phyloP scores from a whole-genome alignment of 2,888 invertebrate genomes.

The Dynastes tityus region DNA sequence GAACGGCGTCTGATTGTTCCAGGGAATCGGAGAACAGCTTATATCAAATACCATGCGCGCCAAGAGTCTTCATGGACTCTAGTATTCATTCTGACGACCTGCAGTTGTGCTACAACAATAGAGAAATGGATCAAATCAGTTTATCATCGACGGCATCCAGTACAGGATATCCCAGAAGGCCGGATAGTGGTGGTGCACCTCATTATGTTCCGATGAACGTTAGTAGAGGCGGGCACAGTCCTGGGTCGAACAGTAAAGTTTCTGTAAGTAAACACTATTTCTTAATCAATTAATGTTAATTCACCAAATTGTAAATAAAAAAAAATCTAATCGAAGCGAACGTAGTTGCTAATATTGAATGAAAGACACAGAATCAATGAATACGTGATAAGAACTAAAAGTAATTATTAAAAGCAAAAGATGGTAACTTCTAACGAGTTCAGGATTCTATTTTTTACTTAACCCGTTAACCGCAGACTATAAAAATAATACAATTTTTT shows the following conservation, averaged over 20 bases:
- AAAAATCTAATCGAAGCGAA: no score
- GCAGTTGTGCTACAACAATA: conserved; percentile 69
- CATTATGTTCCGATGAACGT: conserved; percentile 76
- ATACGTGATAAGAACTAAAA: no score
- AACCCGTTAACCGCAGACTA: no score
- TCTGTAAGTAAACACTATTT: conserved; percentile 71
- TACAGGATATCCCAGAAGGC: conserved; percentile 72
- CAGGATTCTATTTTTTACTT: no score
- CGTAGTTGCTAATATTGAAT: no score
- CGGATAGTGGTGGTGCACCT: conserved; percentile 69
- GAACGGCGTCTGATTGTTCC: conserved; percentile 65
- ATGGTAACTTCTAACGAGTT: no score
- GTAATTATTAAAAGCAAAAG: no score
- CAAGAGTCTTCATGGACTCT: conserved; percentile 74
- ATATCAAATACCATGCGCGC: conserved; percentile 74
- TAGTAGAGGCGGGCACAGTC: conserved; percentile 71
- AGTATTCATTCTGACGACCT: conserved; percentile 75
- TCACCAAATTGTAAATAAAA: no score
- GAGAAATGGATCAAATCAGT: conserved; percentile 77
- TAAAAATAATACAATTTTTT: no score
- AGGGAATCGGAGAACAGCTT: conserved; percentile 76
- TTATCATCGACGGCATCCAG: conserved; percentile 76
- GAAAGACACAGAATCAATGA: no score
- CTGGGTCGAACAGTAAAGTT: conserved; percentile 76
- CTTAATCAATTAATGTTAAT: no score